phyloP scores from a whole-genome alignment of 2,888 invertebrate species.

The Chaetogeoica ovagalla region DNA sequence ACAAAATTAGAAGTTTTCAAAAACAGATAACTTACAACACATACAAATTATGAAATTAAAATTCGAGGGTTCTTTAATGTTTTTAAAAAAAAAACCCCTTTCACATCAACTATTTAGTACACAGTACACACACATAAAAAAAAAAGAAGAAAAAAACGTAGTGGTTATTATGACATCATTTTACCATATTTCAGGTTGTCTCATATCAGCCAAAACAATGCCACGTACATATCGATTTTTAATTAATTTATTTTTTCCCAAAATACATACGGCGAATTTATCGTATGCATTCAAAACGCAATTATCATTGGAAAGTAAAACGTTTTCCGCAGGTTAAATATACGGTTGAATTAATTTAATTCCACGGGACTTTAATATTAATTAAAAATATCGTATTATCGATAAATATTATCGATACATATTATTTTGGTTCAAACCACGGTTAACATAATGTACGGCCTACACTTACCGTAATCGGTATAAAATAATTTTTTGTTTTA shows the following conservation, averaged over 20 bases:
- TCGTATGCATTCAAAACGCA: too few relatives aligned
- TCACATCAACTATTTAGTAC: not conserved
- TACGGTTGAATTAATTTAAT: too few relatives aligned
- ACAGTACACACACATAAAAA: not conserved
- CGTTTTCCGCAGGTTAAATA: not conserved
- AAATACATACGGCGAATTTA: too few relatives aligned
- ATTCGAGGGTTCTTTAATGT: not conserved
- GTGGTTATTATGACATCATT: conserved; percentile 21
- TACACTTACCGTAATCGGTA: not conserved
- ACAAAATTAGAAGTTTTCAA: not conserved
- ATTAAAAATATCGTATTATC: not conserved
- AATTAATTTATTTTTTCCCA: not conserved
- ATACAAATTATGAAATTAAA: conserved; percentile 8
- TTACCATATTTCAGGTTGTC: not conserved
- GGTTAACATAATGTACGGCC: not conserved
- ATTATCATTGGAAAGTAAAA: not conserved
- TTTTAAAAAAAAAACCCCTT: not conserved
- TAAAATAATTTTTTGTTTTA: not conserved
- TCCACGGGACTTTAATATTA: not conserved
- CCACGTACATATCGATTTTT: not conserved
- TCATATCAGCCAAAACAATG: not conserved
- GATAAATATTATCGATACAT: not conserved
- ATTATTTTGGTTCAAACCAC: not conserved
- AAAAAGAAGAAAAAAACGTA: conserved; percentile 8
- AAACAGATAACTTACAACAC: not conserved